phyloP scores from a whole-genome alignment of 64 coral and sea anemone species.

The Pachyseris speciosa region DNA sequence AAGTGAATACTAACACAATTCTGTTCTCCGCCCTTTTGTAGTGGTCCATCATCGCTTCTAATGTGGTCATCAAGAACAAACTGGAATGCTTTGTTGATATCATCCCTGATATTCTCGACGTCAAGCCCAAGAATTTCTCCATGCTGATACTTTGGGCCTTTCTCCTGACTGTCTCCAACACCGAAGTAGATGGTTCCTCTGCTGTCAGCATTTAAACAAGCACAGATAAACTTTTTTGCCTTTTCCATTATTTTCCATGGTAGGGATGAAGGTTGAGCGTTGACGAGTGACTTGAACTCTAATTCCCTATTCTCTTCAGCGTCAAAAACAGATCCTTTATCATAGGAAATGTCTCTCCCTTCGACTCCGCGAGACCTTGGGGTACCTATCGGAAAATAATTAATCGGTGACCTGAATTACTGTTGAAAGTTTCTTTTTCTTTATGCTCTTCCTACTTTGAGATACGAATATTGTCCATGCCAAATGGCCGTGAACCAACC shows the following conservation, averaged over 20 bases:
- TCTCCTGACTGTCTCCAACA: conserved; percentile 50
- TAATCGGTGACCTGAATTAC: too few relatives aligned
- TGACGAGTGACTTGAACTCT: conserved; percentile 28
- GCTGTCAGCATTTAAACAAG: conserved; percentile 31
- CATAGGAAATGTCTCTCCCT: background rate
- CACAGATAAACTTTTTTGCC: conserved; percentile 59
- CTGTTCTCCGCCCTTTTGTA: conserved; percentile 57
- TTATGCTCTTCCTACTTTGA: too few relatives aligned
- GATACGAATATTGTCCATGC: too few relatives aligned
- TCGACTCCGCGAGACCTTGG: conserved; percentile 5
- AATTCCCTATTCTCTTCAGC: conserved; percentile 38
- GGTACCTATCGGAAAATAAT: too few relatives aligned
- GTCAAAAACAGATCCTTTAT: conserved; percentile 26
- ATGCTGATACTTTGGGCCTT: background rate
- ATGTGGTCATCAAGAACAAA: conserved; percentile 38
- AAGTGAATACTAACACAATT: conserved; percentile 24
- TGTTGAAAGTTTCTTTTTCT: too few relatives aligned
- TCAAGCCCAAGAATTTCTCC: conserved; percentile 59
- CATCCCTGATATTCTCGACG: conserved; percentile 24
- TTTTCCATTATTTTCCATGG: conserved; percentile 67
- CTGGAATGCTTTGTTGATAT: conserved; percentile 48
- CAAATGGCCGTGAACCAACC: too few relatives aligned
- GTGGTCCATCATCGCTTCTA: conserved; percentile 23
- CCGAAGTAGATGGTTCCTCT: conserved; percentile 54
- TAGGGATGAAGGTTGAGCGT: background rate